Evolutionary conservation across 2,888 invertebrate species (phyloP).

Genomic region (Phyto melanocephala): DNA sequence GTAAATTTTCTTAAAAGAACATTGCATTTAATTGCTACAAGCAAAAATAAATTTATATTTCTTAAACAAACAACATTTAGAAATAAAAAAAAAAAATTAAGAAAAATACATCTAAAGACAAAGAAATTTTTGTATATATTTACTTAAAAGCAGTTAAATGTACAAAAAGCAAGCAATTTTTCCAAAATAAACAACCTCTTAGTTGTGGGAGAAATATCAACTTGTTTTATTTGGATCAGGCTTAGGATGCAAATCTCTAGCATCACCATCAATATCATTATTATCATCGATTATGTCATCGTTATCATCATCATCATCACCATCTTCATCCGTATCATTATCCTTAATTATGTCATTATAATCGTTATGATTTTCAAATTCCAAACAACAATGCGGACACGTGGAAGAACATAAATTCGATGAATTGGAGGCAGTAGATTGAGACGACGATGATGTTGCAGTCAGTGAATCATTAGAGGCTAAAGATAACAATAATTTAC

Average conservation of each 20-base stretch:
- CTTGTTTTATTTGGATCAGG: constrained; percentile 48
- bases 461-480: constrained; percentile 65
- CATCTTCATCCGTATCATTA: constrained; percentile 42
- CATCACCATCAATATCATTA: constrained; percentile 18
- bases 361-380: constrained; percentile 54
- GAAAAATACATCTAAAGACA: background rate
- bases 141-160: constrained; percentile 31
- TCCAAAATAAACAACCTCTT: constrained; percentile 54
- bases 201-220: constrained; percentile 46
- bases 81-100: background rate
- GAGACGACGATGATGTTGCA: constrained; percentile 10
- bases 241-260: background rate
- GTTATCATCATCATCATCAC: background rate
- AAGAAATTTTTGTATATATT: background rate
- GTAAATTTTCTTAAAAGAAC: background rate
- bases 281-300: constrained; percentile 33
- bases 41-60: too few relatives aligned
- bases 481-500: constrained; percentile 71
- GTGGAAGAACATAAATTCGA: constrained; percentile 51
- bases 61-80: background rate
- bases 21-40: background rate
- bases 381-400: constrained; percentile 66
- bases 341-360: constrained; percentile 55
- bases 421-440: constrained; percentile 53
- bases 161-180: constrained; percentile 40